Percentiles rank a stretch among this genome's conserved stretches.
phyloP scores from a whole-genome alignment of 2,113 vertebrate species.

The Pelusios castaneus region DNA sequence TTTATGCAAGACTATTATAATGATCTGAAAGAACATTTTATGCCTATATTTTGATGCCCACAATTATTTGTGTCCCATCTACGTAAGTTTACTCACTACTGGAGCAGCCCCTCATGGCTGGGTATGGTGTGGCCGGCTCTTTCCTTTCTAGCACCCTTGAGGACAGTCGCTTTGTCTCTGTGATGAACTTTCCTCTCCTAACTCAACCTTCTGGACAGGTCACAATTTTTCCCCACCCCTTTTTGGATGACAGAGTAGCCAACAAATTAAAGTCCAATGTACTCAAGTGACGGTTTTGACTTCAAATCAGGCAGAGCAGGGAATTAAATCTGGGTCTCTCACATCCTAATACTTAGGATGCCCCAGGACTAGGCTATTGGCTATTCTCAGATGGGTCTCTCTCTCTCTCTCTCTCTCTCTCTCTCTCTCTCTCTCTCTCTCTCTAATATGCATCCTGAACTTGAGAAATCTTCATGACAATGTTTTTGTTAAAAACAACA shows the following conservation, averaged over 20 bases:
- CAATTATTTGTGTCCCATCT: neutral
- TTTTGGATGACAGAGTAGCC: neutral
- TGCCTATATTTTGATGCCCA: constrained; percentile 4
- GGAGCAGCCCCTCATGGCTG: neutral
- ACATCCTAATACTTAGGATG: neutral
- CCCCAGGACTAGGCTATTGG: neutral
- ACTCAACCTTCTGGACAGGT: neutral
- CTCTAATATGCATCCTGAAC: no score
- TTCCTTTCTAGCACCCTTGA: neutral
- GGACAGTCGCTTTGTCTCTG: neutral
- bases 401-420: neutral
- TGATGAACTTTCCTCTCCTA: neutral
- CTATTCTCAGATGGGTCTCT: neutral
- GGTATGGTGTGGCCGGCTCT: neutral
- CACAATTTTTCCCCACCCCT: neutral
- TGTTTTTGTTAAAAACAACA: neutral
- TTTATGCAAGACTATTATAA: neutral
- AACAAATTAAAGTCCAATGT: neutral
- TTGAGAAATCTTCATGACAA: neutral
- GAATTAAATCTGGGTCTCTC: neutral
- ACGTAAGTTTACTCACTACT: neutral
- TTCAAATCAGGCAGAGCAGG: neutral
- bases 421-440: neutral
- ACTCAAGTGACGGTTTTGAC: neutral
- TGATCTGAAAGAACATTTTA: constrained; percentile 17